Base-by-base conservation (phyloP, 2,888 invertebrate genomes). In the Hermaeophaga mercurialis region DNA sequence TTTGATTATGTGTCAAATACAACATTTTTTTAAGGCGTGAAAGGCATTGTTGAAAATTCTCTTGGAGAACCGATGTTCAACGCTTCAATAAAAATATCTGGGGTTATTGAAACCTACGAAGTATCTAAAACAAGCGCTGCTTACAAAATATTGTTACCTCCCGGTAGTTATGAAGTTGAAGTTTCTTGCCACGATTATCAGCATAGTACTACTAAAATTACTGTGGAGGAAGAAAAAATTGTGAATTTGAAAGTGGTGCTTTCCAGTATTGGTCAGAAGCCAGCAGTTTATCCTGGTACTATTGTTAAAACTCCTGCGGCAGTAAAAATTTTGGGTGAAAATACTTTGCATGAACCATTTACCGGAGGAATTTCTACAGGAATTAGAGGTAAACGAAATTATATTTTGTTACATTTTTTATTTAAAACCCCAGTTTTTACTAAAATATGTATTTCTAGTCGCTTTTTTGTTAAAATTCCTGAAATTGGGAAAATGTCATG, bases 71-170 rank as follows among this genome's bases (percentile, higher is more conserved):
- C 89, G 1, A 77, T 94, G 70, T 80, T 86, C 0, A 84, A 89
- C 54, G 94, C 94, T 0, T 81, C 81, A 0, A 80, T 97, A 0
- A 80, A 80, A 3, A 81, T 97, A 0, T 77, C 82, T 28, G 85
- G 85, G 36, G 75, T 81, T 49, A 78, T 81, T 54, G 78, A 81
- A 0, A 75, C 80, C 22, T 84, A 85, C 70, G 81, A 82, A 43
- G 87, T 90, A 0, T 81, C 88, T 0, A 80, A 80, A 67, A 90
- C 88, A 73, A 80, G 81, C 66, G 93, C 89, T 0, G 82, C 84
- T 67, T 93, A 88, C 75, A 86, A 87, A 72, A 79, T 88, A 43
- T 82, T 89, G 70, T 78, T 93, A 45, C 85, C 89, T 7, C 81
- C 85, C 1, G 92, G 89, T 0, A 75, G 80, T 18, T 89, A 91